Conservation (phyloP, 1,140 invertebrate genomes). For the Drosophila biarmipes region DNA sequence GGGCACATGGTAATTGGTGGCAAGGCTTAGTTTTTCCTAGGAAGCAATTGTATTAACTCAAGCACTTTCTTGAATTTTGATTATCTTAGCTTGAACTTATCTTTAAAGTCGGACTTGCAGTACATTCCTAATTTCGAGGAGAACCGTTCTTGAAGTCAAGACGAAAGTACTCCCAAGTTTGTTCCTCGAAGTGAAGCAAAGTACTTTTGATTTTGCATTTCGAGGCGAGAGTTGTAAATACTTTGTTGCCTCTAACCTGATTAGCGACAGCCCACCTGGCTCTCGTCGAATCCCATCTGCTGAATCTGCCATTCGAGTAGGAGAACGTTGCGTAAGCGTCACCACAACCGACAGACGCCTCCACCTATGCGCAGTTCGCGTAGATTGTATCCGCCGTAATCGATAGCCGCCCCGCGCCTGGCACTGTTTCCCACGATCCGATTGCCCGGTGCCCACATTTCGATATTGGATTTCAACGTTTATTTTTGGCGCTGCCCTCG, state of each 20-base stretch:
- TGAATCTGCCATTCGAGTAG: conserved; percentile 26
- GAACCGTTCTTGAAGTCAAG: no score
- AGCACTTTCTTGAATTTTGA: no score
- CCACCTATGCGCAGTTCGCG: neutral
- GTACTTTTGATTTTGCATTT: no score
- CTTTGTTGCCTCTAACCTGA: neutral
- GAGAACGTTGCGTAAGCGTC: conserved; percentile 26
- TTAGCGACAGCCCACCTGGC: neutral
- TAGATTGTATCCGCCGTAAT: conserved; percentile 48
- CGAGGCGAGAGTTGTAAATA: neutral
- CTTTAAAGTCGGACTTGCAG: no score
- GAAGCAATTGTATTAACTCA: no score
- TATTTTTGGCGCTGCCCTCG: conserved; percentile 62
- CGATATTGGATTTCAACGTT: conserved; percentile 72
- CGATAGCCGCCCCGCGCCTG: conserved; percentile 55
- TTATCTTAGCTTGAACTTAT: no score
- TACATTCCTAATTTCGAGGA: no score
- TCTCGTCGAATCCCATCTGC: neutral
- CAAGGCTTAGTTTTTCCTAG: neutral
- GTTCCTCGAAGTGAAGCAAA: neutral
- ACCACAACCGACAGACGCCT: conserved; percentile 27
- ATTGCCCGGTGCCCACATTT: conserved; percentile 53
- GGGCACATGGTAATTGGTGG: conserved; percentile 6
- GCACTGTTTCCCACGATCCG: conserved; percentile 68
- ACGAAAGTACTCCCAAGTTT: neutral